Base-by-base conservation (phyloP, 1,140 invertebrate species). In the Drosophila chauvacae region DNA sequence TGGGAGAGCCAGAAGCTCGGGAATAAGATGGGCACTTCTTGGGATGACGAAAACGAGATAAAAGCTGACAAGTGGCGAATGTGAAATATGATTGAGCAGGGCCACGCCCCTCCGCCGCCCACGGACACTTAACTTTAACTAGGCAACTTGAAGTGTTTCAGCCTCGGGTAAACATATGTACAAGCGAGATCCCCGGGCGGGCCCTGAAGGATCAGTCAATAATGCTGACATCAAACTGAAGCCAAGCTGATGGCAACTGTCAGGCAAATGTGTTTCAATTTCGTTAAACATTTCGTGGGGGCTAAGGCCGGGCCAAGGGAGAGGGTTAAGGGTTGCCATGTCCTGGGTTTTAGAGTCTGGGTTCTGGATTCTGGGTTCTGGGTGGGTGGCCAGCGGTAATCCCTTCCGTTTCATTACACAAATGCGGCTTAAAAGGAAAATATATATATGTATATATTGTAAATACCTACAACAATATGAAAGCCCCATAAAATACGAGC, bases 361-460 rank as follows among this genome's bases (percentile, higher is more conserved):
- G 28, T 23, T 56, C 35, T 10, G 65, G 30, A 4, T 13, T 42
- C 41, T 42, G 53, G 16, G 23, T n/a, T 18, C 4, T 30, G 30
- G 23, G 33, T 37, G 16, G 39, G 77, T 56, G 80, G 75, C 58
- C 84, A 64, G 62, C 69, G 56, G 66, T 77, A 80, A 84, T 83
- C 74, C 77, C 84, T 87, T 87, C 64, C 84, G 71, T 74, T 83
- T 80, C 84, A 84, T 84, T 87, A 77, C 80, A 71, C 84, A 88
- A 90, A 87, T 87, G 69, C 80, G 80, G 80, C 81, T 87, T 87
- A 83, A 77, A 80, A 62, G 70, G 62, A 44, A 66, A 73, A 63
- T 68, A 58, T 66, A 69, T 66, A 64, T 73, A 55, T 26, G 50
- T 63, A 63, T 68, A 69, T 68, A 65, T 77, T 80, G 65, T 70